Conservation (phyloP, 2,797 vertebrate genomes). For the Carapus acus region DNA sequence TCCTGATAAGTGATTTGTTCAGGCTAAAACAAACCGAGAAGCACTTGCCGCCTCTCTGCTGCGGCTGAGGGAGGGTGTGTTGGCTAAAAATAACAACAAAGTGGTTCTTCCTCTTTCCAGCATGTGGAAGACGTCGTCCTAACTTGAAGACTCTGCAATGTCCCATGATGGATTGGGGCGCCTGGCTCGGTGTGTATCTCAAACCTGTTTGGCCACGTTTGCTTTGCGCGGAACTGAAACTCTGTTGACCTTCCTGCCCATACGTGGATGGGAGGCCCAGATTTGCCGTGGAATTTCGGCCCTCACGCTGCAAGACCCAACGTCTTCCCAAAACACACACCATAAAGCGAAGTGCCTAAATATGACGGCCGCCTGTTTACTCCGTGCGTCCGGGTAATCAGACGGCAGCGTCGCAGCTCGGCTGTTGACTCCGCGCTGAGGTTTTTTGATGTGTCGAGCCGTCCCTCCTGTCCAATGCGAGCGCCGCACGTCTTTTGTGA, state of each 20-base stretch:
- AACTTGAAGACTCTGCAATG: conserved; percentile 4
- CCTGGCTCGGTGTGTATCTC: conserved; percentile 7
- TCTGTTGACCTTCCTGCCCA: conserved; percentile 6
- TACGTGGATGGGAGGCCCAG: conserved; percentile 11
- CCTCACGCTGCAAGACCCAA: conserved; percentile 6
- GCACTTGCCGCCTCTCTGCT: conserved; percentile 18
- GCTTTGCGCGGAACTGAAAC: conserved; percentile 22
- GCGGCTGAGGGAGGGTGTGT: conserved; percentile 20
- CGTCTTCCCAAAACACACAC: conserved; percentile 13
- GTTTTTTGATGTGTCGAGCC: conserved; percentile 43
- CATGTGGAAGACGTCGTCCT: conserved; percentile 16
- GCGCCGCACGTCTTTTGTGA: conserved; percentile 55
- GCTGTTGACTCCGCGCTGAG: conserved; percentile 55
- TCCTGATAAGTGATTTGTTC: no score
- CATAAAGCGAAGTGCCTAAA: no score
- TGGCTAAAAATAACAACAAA: conserved; percentile 19
- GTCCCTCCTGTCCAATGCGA: conserved; percentile 41
- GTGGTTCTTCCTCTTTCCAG: conserved; percentile 20
- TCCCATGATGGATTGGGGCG: conserved; percentile 27
- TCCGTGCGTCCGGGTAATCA: conserved; percentile 30
- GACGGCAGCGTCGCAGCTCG: conserved; percentile 12
- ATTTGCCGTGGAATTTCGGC: conserved; percentile 38
- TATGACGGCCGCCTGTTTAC: no score
- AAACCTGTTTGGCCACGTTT: conserved; percentile 7
- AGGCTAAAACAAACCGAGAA: not conserved